phyloP scores from a whole-genome alignment of 2,113 vertebrate genomes.

The Macrotus californicus region DNA sequence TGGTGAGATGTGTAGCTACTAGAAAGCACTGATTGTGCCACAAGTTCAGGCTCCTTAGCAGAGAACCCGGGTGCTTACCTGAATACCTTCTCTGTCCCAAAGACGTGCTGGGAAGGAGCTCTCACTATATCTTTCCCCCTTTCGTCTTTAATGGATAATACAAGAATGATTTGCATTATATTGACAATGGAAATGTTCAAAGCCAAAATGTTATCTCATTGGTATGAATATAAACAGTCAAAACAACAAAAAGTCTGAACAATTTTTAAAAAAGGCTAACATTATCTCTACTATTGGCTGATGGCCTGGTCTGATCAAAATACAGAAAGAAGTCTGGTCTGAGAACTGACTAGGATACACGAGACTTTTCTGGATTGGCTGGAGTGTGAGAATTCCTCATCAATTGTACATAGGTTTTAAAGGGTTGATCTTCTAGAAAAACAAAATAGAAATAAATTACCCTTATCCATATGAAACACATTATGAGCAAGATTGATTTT shows the following conservation, averaged over 20 bases:
- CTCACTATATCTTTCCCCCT: not conserved
- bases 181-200: not conserved
- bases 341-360: not conserved
- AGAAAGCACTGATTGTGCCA: not conserved
- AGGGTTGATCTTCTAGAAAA: conserved; percentile 41
- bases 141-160: not conserved
- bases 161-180: not conserved
- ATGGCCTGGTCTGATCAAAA: conserved; percentile 25
- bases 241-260: not conserved
- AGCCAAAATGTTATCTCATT: not conserved
- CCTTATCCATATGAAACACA: conserved; percentile 34
- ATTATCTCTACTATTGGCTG: not conserved
- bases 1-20: not conserved
- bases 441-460: conserved; percentile 58
- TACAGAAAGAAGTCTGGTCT: not conserved
- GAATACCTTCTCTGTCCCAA: not conserved
- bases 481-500: conserved; percentile 34
- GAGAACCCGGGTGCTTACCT: not conserved
- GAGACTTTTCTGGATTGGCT: conserved; percentile 1
- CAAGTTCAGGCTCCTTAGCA: not conserved
- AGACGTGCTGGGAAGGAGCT: not conserved
- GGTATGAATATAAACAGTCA: not conserved
- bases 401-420: conserved; percentile 48
- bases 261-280: not conserved
- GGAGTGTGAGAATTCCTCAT: conserved; percentile 56